Evolutionary conservation across 2,888 invertebrate genomes (phyloP), one percentile per base, ranked within the genome.

Genomic region (Agonum fuliginosum): DNA sequence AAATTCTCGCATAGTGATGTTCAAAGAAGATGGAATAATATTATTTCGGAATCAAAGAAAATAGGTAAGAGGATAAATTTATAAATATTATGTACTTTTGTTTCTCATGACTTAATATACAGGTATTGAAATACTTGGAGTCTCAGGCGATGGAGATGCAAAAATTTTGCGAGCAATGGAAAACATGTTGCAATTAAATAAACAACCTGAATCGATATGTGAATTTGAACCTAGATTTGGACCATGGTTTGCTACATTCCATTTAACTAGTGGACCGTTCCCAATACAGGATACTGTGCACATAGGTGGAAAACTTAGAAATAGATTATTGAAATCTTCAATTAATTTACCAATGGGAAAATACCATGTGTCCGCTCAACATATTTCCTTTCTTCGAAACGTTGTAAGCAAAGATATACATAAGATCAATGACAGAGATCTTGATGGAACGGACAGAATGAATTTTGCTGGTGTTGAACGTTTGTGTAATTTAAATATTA

Each of bases 401-500:
- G 27, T 10, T n/a, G n/a, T n/a, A n/a, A 48, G 30, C 8, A 76
- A 76, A 37, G 67, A 69, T 48, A 34, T 20, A 65, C 75, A 75
- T 41, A 5, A 27, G 14, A 37, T 75, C 14, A 22, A 20, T 20
- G 46, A 48, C 17, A 20, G 22, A 2, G 67, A 76, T 12, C 12
- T 76, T 20, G 69, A 76, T 41, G 34, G 19, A 24, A 43, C 12
- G 0, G 76, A 67, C 10, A 69, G 48, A 46, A 76, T 76, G 76
- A 76, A 76, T 76, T 76, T 67, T 69, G 5, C 30, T n/a, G 51
- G 65, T 14, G 76, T 41, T 8, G 34, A 76, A 46, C 17, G 51
- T 48, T 1, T 76, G 5, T 76, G 67, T 14, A 5, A 22, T 6
- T 14, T 14, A 4, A 51, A 30, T 30, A 51, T 76, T 3, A 69